Base-by-base conservation (phyloP, 2,797 vertebrate genomes). In the Novumbra hubbsi region DNA sequence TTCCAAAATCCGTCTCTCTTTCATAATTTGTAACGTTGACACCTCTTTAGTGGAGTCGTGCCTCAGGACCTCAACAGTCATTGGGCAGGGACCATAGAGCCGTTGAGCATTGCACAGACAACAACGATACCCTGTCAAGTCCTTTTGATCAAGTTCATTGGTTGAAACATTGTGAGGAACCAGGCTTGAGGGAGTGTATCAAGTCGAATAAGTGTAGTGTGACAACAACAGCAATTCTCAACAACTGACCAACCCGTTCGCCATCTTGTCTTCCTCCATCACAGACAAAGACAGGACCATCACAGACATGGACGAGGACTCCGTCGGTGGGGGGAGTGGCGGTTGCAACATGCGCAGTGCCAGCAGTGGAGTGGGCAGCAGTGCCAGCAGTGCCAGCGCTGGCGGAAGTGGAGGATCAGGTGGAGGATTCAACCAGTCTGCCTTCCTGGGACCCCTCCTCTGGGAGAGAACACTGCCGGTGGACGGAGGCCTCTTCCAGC, bases 391-490 rank as follows among this genome's bases (percentile, higher is more conserved):
- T 79, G 80, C 87, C 87, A 1, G 85, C 77, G 68, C 73, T 81
- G 83, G 86, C 76, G 85, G 85, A 85, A 78, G 86, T 74, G 80
- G 78, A 65, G 84, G 88, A 30, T 52, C 0, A 78, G 65, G 66
- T 15, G 57, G 55, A 72, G 88, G n/a, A 27, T 93, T 94, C 82
- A 91, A 91, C 81, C 93, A 95, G 70, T 92, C 90, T 19, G 89
- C 92, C 1, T 95, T 96, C 85, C 85, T 96, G 78, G 95, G 94
- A 68, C 95, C 95, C 74, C 91, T 96, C 64, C 85, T 96, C 77
- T 97, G 96, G 96, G 96, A 97, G 85, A 94, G 95, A 83, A 95
- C 94, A 67, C 88, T 96, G 83, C 94, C 95, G 4, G 95, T 95
- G 28, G 95, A 96, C 27, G 95, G 92, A 28, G 92, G 94, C 34